Base-by-base conservation (phyloP, 2,797 vertebrate species). In the Myoxocephalus aenaeus region DNA sequence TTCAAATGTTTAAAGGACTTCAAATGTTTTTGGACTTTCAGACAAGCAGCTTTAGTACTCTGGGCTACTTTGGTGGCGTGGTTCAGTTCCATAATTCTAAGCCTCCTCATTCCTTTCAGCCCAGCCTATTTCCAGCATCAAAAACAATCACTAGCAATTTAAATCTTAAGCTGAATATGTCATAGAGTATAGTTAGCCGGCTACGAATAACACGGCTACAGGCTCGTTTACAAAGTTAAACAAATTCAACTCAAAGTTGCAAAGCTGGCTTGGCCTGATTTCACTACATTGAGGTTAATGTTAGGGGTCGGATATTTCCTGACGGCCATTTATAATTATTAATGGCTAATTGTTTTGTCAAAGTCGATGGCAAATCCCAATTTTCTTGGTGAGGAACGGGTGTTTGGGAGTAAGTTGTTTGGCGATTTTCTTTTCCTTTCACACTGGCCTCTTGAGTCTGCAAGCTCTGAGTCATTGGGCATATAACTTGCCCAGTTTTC, bases 311-410 rank as follows among this genome's bases (percentile, higher is more conserved):
- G 36, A 66, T 75, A 32, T 79, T 79, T 90, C 69, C 78, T 27
- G 59, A 38, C 8, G 10, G 67, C 42, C 84, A 68, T 91, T 87
- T 84, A 77, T 84, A 77, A 86, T 82, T 87, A 90, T 88, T 78
- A 85, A 81, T 80, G 73, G 82, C 72, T 89, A 85, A 90, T 85
- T 87, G 81, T 86, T 87, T 75, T 70, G 59, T 54, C 51, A 65
- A 86, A 80, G 64, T 75, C 5, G n/a, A 82, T 46, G 44, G 54
- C 63, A 62, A 48, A 61, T 51, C 11, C 22, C 56, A 22, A 74
- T 78, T 84, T 85, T 77, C 59, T 70, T 64, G 53, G 54, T 15
- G 2, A 27, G 50, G 14, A 48, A n/a, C n/a, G 5, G 36, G 4
- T 46, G 68, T 42, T 51, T 79, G 25, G 54, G 42, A 74, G 29